Conservation (phyloP, 2,113 vertebrate genomes). For the Amazona guildingii region DNA sequence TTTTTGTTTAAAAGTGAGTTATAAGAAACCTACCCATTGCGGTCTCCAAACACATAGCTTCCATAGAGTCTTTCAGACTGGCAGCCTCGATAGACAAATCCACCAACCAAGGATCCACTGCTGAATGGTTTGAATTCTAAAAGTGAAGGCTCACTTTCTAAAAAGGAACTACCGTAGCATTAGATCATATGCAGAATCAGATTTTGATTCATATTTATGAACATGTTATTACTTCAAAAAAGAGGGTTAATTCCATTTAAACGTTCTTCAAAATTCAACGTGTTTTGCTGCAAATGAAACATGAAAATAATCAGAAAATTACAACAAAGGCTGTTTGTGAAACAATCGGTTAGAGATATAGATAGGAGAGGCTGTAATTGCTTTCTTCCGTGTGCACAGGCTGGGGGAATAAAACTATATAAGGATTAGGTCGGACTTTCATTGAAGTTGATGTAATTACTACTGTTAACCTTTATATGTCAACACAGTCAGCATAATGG, state of each 20-base stretch:
- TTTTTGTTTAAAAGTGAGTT: neutral
- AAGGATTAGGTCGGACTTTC: neutral
- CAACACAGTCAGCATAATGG: neutral
- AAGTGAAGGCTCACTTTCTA: constrained; percentile 93
- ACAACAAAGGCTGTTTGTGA: neutral
- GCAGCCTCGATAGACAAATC: constrained; percentile 96
- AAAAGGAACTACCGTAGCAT: constrained; percentile 68
- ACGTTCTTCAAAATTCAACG: neutral
- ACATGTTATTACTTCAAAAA: neutral
- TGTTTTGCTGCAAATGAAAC: neutral
- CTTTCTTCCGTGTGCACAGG: neutral
- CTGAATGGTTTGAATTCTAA: constrained; percentile 92
- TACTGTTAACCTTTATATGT: neutral
- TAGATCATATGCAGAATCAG: constrained; percentile 56
- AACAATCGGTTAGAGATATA: neutral
- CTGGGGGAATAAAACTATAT: neutral
- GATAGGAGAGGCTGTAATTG: neutral
- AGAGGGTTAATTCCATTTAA: neutral
- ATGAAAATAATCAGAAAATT: neutral
- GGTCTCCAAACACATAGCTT: constrained; percentile 94
- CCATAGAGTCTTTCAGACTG: constrained; percentile 96
- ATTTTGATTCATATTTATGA: neutral
- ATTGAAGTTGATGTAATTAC: neutral
- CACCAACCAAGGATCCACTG: constrained; percentile 88
- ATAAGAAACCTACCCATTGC: constrained; percentile 84